A percentile compares a stretch with the other conserved stretches of the same genome.
Evolutionary conservation across 2,888 invertebrate species (phyloP).

Genomic region (Nomada ruficornis): DNA sequence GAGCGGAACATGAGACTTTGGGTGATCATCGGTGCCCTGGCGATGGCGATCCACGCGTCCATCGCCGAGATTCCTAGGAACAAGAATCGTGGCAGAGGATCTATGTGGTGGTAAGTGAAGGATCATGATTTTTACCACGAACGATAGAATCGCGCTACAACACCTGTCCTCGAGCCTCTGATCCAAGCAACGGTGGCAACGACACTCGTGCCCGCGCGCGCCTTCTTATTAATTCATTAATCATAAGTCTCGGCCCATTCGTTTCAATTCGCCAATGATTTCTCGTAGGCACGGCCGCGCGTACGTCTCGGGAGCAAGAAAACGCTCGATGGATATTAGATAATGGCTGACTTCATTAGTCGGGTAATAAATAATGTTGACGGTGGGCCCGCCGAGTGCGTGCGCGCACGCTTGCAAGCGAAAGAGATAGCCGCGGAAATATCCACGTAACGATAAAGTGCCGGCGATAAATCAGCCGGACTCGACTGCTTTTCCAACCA

Average conservation of each 20-base stretch:
- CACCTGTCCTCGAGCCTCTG: slow-evolving; percentile 59
- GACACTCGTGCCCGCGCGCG: slow-evolving; percentile 18
- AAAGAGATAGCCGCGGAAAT: slow-evolving; percentile 61
- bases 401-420: slow-evolving; percentile 36
- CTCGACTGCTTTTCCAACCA: slow-evolving; percentile 6
- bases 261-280: slow-evolving; percentile 54
- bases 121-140: background rate
- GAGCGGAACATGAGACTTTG: slow-evolving; percentile 77
- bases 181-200: slow-evolving; percentile 38
- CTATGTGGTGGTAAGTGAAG: slow-evolving; percentile 94
- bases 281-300: slow-evolving; percentile 36
- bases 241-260: slow-evolving; percentile 51
- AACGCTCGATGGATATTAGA: slow-evolving; percentile 62
- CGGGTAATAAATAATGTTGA: slow-evolving; percentile 65
- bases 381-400: slow-evolving; percentile 34
- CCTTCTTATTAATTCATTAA: slow-evolving; percentile 67
- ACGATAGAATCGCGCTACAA: no score
- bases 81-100: slow-evolving; percentile 92
- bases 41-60: slow-evolving; percentile 85
- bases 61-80: slow-evolving; percentile 80
- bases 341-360: slow-evolving; percentile 71
- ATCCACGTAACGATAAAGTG: slow-evolving; percentile 62
- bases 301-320: slow-evolving; percentile 36
- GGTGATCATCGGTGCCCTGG: slow-evolving; percentile 83
- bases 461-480: slow-evolving; percentile 62